A percentile compares a stretch with the other conserved stretches of the same genome.
These are phyloP conservation scores for Chaetura pelagica DNA, from an alignment of 2,113 vertebrate species.

Conservation along the genomic window DNA sequence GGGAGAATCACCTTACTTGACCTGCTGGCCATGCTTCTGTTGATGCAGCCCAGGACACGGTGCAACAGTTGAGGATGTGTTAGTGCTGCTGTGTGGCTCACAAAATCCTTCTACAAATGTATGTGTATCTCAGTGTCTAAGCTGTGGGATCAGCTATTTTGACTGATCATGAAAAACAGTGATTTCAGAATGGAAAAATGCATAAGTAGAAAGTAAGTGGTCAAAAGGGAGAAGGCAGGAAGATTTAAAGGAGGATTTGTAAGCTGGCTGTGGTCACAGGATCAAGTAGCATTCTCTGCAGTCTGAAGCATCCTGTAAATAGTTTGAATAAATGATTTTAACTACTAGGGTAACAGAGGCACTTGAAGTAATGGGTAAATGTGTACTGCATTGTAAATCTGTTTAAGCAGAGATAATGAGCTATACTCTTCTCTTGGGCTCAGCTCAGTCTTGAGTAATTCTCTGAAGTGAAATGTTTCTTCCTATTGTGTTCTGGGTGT, in stretches of 20 bases:
- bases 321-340: not conserved
- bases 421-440: not conserved
- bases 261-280: not conserved
- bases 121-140: not conserved
- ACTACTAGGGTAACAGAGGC: not conserved
- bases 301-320: not conserved
- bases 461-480: not conserved
- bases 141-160: not conserved
- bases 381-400: not conserved
- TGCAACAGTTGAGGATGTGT: not conserved
- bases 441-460: not conserved
- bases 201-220: not conserved
- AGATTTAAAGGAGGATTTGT: not conserved
- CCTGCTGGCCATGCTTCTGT: no score
- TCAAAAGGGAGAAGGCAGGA: not conserved
- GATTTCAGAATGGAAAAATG: not conserved
- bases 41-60: not conserved
- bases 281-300: not conserved
- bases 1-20: no score
- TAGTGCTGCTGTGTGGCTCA: not conserved
- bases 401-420: not conserved
- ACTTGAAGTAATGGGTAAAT: not conserved
- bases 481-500: not conserved
- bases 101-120: not conserved
- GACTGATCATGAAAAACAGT: not conserved